Percentiles rank a stretch among this genome's conserved stretches.
Conservation (phyloP, 2,113 vertebrate species). For the Nanorana parkeri region DNA sequence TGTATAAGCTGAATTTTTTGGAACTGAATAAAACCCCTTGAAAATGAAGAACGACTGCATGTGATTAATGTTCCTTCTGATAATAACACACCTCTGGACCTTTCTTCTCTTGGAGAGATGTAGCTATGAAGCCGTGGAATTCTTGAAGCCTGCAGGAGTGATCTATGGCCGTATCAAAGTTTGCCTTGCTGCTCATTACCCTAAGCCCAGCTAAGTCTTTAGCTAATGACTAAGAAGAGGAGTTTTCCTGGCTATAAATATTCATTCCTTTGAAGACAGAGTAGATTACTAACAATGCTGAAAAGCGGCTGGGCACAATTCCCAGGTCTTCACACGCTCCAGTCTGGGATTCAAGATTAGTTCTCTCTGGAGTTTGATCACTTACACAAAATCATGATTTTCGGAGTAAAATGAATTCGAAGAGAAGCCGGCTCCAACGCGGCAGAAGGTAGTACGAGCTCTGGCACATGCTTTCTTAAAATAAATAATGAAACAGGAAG, state of each 20-base stretch:
- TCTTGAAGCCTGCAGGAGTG: not conserved
- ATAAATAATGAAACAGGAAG: no score
- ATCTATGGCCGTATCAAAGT: slow-evolving; percentile 29
- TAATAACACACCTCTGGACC: not conserved
- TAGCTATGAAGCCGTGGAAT: not conserved
- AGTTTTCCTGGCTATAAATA: slow-evolving; percentile 33
- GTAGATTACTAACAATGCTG: slow-evolving; percentile 20
- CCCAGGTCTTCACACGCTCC: slow-evolving; percentile 17
- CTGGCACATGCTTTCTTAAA: no score
- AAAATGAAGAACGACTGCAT: not conserved
- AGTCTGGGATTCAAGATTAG: slow-evolving; percentile 8
- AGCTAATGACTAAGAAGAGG: slow-evolving; percentile 42
- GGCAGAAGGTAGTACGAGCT: no score
- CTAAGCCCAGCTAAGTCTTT: slow-evolving; percentile 20
- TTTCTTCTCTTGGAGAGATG: not conserved
- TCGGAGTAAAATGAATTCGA: not conserved
- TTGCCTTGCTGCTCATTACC: slow-evolving; percentile 30
- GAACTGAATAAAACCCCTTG: no score
- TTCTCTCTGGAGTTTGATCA: slow-evolving; percentile 17
- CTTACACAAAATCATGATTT: slow-evolving; percentile 18
- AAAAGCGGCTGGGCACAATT: slow-evolving; percentile 4
- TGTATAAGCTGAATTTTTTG: no score
- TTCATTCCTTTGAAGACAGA: slow-evolving; percentile 32
- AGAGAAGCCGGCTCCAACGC: not conserved
- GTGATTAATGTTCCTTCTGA: not conserved